Conservation (phyloP, 1,140 invertebrate species). For the Orius insidiosus region DNA sequence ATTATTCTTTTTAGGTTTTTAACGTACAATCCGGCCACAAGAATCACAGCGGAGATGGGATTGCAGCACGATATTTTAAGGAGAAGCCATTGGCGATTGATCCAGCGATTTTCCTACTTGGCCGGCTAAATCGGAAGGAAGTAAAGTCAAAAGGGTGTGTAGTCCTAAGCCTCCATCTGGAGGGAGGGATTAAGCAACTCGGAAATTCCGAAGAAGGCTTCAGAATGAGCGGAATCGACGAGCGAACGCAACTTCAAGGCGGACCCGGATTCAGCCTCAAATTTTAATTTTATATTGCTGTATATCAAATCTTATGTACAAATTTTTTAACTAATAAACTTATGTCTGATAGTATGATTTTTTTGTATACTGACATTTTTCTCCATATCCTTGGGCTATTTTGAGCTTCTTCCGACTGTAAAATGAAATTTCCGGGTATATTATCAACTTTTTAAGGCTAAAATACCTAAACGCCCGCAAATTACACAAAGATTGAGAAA, state of each 20-base stretch:
- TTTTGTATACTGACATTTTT: too few species aligned
- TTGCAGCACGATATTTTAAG: conserved; percentile 75
- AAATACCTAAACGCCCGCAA: too few species aligned
- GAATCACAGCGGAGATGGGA: conserved; percentile 80
- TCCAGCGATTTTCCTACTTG: conserved; percentile 96
- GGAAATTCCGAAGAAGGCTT: conserved; percentile 32
- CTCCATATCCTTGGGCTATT: too few species aligned
- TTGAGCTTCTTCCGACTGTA: too few species aligned
- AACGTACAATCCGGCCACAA: conserved; percentile 75
- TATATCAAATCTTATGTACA: conserved; percentile 3
- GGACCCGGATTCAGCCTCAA: conserved; percentile 71
- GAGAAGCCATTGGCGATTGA: conserved; percentile 85
- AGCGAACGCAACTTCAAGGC: conserved; percentile 38
- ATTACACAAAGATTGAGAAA: too few species aligned
- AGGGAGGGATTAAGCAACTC: conserved; percentile 76
- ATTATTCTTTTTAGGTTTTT: conserved; percentile 48
- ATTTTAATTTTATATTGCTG: conserved; percentile 34
- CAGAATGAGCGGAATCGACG: conserved; percentile 26
- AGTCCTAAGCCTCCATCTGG: conserved; percentile 87
- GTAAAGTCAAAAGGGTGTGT: conserved; percentile 44
- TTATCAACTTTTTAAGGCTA: too few species aligned
- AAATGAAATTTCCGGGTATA: too few species aligned
- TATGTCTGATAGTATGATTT: too few species aligned
- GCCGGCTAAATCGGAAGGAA: conserved; percentile 93
- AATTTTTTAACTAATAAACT: neutral